Conservation (phyloP, 2,888 invertebrate species). For the Cepaea hortensis region DNA sequence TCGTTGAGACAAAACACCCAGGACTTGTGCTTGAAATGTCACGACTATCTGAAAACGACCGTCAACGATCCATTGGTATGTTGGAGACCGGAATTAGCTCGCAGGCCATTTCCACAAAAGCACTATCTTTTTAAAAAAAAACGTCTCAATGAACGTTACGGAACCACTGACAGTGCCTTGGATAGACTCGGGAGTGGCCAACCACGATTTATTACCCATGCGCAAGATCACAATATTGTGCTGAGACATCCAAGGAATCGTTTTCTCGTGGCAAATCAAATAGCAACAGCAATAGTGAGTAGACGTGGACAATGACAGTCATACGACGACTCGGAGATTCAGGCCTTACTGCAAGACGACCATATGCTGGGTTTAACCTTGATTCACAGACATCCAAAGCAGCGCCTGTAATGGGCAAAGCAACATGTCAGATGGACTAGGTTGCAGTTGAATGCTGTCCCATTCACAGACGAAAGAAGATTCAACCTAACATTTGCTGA, state of each 20-base stretch:
- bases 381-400: neutral
- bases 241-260: neutral
- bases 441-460: neutral
- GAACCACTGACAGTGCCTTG: neutral
- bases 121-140: neutral
- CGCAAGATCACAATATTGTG: neutral
- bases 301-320: neutral
- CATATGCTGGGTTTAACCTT: neutral
- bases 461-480: neutral
- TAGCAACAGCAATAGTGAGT: neutral
- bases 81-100: constrained; percentile 6
- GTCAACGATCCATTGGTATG: too few species aligned
- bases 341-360: neutral
- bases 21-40: too few species aligned
- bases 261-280: neutral
- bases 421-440: neutral
- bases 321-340: neutral
- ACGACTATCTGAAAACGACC: too few species aligned
- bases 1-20: neutral
- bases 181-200: neutral
- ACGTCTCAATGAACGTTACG: constrained; percentile 8
- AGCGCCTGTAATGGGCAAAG: too few species aligned
- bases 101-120: constrained; percentile 2
- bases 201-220: neutral
- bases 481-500: neutral